Base-by-base conservation (phyloP, 2,113 vertebrate species). In the Cinclus cinclus region DNA sequence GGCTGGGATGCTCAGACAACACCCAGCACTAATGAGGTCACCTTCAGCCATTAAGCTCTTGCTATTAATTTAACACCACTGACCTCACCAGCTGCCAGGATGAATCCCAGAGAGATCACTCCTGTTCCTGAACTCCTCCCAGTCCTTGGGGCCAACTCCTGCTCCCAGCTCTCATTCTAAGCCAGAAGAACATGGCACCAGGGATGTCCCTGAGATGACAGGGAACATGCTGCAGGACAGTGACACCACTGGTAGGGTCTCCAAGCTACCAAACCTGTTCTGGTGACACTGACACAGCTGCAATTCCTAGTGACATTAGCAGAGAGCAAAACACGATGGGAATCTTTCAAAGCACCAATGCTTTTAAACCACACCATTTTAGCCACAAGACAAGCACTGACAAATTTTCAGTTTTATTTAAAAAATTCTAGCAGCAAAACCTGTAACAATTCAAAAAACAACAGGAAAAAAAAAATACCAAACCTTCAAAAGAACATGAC, bases 391-490 rank as follows among this genome's bases (percentile, higher is more conserved):
- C 60, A 33, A 89, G 27, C 92, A 65, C 74, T 95, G 96, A 87
- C 94, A 87, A 86, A 93, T 96, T 97, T 97, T 96, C 68, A 37
- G 67, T 97, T 97, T 97, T 97, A 97, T 97, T 95, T 81, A 96
- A 97, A 98, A 98, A 97, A 95, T 92, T 94, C 98, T 98, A 98
- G 98, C 98, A 98, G 98, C 97, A 98, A 98, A 98, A 98, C 98
- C 97, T 97, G 96, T 98, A 98, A 98, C 95, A 98, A 97, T 93
- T 94, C 33, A 68, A 79, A 21, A 92, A 97, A 97, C 13, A 86
- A 80, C 47, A 22, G 21, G 14, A 60, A 49, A 53, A 74, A 37
- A 58, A 58, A 27, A 60, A 53, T 30, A 86, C 60, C 87, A 97
- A 97, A 95, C 47, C 79, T 90, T 79, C 76, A 69, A 79, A 88